Percentiles rank a stretch among this genome's conserved stretches.
phyloP scores from a whole-genome alignment of 1,140 invertebrate species.

The Lasioglossum baleicum region DNA sequence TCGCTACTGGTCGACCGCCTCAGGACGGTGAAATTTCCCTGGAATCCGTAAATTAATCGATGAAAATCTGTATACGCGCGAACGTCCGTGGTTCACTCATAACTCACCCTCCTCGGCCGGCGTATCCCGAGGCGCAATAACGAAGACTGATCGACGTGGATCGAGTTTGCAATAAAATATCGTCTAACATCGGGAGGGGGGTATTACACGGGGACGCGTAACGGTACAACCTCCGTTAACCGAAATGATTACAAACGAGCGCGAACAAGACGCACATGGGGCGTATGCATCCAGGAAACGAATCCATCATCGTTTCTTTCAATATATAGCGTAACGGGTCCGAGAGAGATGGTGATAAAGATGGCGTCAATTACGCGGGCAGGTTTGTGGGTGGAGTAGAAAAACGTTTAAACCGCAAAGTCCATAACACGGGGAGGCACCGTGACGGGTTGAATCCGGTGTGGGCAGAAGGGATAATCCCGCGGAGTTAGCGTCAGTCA shows the following conservation, averaged over 20 bases:
- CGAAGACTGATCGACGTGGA: no score
- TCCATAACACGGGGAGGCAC: slow-evolving; percentile 37
- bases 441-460: slow-evolving; percentile 51
- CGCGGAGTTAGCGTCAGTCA: slow-evolving; percentile 70
- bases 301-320: slow-evolving; percentile 24
- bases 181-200: neutral
- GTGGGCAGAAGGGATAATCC: slow-evolving; percentile 66
- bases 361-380: slow-evolving; percentile 20
- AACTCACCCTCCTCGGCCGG: no score
- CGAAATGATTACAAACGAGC: slow-evolving; percentile 10
- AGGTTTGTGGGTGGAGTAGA: neutral
- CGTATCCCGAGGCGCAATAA: no score
- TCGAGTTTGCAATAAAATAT: no score
- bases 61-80: neutral
- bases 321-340: neutral
- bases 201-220: neutral
- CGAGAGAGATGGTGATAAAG: no score
- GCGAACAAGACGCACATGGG: neutral
- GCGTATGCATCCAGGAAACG: neutral
- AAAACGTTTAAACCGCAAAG: slow-evolving; percentile 40
- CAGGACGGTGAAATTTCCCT: no score
- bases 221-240: neutral
- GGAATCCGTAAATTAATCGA: no score
- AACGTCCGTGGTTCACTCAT: neutral
- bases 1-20: no score